Percentiles rank a stretch among this genome's conserved stretches.
Evolutionary conservation across 2,888 invertebrate species (phyloP).

Genomic region (Uloborus plumipes): DNA sequence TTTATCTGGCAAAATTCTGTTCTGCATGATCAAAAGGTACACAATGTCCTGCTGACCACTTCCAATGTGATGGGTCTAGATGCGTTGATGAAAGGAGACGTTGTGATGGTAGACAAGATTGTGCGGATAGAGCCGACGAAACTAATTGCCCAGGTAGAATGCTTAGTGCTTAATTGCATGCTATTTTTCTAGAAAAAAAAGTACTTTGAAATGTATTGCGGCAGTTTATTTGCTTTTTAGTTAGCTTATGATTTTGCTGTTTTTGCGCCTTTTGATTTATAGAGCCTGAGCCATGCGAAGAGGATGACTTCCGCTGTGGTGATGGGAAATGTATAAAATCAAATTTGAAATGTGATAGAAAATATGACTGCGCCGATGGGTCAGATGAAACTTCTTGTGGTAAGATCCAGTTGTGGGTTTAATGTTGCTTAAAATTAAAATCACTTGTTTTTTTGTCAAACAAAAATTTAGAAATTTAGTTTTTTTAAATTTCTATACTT

Average conservation of each 20-base stretch:
- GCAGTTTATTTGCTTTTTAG: constrained; percentile 3
- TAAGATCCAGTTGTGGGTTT: constrained; percentile 69
- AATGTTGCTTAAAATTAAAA: neutral
- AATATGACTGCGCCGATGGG: constrained; percentile 78
- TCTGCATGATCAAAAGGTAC: neutral
- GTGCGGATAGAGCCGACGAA: neutral
- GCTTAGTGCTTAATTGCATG: neutral
- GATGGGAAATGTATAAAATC: constrained; percentile 68
- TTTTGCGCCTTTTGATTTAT: constrained; percentile 1
- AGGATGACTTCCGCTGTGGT: constrained; percentile 69
- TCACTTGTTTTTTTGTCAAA: too few relatives aligned
- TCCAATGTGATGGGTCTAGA: constrained; percentile 74
- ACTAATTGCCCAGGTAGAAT: neutral
- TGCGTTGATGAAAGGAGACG: constrained; percentile 77
- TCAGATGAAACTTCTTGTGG: constrained; percentile 77
- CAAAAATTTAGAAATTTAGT: too few relatives aligned
- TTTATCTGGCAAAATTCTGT: neutral
- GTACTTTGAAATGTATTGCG: neutral
- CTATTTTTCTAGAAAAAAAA: neutral
- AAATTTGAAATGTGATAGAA: constrained; percentile 68
- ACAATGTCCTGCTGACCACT: neutral
- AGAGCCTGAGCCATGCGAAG: constrained; percentile 17
- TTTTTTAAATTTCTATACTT: too few relatives aligned
- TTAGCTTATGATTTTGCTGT: neutral
- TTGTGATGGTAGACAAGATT: constrained; percentile 76